Percentiles rank a stretch among this genome's conserved stretches.
Evolutionary conservation across 2,113 vertebrate species (phyloP).

Genomic region (Neolamprologus longior): DNA sequence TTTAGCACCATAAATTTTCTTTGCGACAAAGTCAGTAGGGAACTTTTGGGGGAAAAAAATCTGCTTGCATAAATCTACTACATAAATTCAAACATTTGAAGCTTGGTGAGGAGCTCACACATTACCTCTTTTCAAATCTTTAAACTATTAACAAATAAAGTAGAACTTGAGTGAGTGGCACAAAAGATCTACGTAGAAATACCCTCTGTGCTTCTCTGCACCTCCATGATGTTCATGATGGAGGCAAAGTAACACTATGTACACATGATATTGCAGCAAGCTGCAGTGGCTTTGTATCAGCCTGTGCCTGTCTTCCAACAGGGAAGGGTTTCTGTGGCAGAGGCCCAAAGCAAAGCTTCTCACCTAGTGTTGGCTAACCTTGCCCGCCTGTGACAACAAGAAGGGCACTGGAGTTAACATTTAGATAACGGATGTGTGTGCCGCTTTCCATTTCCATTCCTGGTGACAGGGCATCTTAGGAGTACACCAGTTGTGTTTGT

Average conservation of each 20-base stretch:
- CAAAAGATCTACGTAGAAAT: background rate
- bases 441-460: slow-evolving; percentile 66
- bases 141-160: background rate
- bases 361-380: slow-evolving; percentile 49
- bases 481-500: slow-evolving; percentile 9
- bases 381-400: slow-evolving; percentile 64
- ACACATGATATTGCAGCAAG: background rate
- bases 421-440: slow-evolving; percentile 75
- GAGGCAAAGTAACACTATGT: background rate
- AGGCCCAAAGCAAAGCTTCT: slow-evolving; percentile 48
- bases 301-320: background rate
- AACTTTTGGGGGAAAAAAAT: fast-evolving
- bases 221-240: background rate
- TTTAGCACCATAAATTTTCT: background rate
- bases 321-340: background rate
- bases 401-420: slow-evolving; percentile 73
- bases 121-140: background rate
- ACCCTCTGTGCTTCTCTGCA: background rate
- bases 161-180: background rate
- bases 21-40: background rate
- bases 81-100: background rate
- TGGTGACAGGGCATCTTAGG: slow-evolving; percentile 62
- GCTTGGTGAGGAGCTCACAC: background rate
- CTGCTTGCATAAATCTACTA: background rate
- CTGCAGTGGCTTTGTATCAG: background rate